These are phyloP conservation scores for Ara ararauna DNA, from an alignment of 2,797 vertebrate species.

Conservation along the genomic window DNA sequence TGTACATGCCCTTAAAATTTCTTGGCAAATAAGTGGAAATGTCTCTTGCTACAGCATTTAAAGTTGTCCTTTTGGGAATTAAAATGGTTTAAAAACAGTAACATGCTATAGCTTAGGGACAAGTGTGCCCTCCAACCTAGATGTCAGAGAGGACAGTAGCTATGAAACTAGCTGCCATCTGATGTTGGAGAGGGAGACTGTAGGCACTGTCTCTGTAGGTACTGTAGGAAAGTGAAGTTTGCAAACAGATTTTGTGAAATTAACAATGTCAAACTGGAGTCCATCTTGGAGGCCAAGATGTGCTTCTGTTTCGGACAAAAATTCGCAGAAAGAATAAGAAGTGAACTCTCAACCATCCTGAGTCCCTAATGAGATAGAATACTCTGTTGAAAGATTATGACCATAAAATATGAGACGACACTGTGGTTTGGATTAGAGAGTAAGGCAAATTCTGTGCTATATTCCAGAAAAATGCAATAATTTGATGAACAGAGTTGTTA, in stretches of 20 bases:
- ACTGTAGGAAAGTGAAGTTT: neutral
- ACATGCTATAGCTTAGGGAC: neutral
- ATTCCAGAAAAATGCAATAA: neutral
- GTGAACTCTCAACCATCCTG: neutral
- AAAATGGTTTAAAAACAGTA: neutral
- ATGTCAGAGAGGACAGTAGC: neutral
- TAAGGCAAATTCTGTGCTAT: neutral
- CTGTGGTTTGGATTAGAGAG: neutral
- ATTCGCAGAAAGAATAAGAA: neutral
- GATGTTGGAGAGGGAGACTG: neutral
- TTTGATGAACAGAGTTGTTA: neutral
- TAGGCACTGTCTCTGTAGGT: neutral
- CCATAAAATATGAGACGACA: neutral
- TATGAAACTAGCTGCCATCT: neutral
- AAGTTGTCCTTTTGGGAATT: neutral
- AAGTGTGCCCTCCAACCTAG: neutral
- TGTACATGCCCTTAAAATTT: neutral
- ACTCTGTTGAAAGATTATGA: neutral
- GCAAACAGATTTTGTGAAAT: neutral
- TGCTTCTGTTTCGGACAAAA: neutral
- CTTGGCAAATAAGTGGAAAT: neutral
- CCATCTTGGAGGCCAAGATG: neutral
- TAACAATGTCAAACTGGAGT: neutral
- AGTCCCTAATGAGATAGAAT: neutral
- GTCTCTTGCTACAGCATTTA: neutral